phyloP scores from a whole-genome alignment of 1,140 invertebrate species.

The Drosophila triauraria region DNA sequence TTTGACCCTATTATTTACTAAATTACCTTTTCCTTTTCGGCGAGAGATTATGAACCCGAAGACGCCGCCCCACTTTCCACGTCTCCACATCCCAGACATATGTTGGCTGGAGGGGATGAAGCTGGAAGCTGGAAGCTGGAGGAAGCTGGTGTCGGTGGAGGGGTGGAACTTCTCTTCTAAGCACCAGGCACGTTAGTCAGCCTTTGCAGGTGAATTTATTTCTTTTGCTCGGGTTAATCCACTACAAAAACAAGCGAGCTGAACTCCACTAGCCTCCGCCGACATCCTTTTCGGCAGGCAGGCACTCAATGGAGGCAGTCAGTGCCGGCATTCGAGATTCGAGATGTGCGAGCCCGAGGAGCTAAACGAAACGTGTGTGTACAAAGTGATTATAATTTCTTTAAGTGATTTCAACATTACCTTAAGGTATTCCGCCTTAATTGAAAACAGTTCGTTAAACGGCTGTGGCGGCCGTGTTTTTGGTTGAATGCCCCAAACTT shows the following conservation, averaged over 20 bases:
- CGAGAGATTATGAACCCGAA: constrained; percentile 48
- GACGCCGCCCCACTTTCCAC: constrained; percentile 10
- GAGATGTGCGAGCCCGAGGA: constrained; percentile 63
- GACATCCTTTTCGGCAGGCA: constrained; percentile 2
- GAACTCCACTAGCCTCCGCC: constrained; percentile 34
- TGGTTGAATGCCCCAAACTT: constrained; percentile 68
- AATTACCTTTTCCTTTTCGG: constrained; percentile 75
- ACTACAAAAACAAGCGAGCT: constrained; percentile 69
- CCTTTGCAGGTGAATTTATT: constrained; percentile 81
- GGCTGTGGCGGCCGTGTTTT: constrained; percentile 53
- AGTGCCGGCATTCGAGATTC: neutral
- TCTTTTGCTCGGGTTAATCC: constrained; percentile 77
- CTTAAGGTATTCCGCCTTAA: constrained; percentile 74
- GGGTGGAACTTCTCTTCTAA: constrained; percentile 14
- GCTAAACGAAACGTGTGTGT: constrained; percentile 76
- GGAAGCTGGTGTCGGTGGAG: constrained; percentile 6
- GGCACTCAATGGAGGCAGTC: neutral
- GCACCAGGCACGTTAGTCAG: constrained; percentile 53
- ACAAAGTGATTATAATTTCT: constrained; percentile 83
- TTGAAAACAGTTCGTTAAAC: constrained; percentile 80
- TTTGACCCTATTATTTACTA: constrained; percentile 82
- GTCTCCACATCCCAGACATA: constrained; percentile 5
- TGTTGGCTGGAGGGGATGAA: neutral
- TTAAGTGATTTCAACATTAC: constrained; percentile 81
- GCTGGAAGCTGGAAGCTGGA: neutral